Evolutionary conservation across 2,113 vertebrate genomes (phyloP), one percentile per base, ranked within the genome.

Genomic region (Bombycilla garrulus): DNA sequence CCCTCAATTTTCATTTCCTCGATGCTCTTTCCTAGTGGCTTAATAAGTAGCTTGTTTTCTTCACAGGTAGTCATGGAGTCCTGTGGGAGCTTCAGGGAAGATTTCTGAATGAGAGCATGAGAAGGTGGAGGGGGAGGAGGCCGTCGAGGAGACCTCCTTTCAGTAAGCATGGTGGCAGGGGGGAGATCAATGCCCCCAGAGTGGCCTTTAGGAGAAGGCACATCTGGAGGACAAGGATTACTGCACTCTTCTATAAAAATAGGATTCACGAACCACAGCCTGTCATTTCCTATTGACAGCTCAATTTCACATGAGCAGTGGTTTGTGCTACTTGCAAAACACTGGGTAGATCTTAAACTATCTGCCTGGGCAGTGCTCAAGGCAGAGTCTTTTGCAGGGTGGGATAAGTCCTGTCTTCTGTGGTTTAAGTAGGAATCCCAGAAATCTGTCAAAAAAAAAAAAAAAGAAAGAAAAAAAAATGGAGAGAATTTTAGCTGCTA

Each of bases 191-290:
- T 26, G 11, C 94, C 94, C 74, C 84, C 93, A 47, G 96, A 94
- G 57, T 90, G 97, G 97, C 97, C 97, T 73, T 85, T 72, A 44
- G 95, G 90, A 90, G 97, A 93, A 38, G 83, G 81, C 78, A n/a
- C 79, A 10, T 96, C 47, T n/a, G 81, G 21, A 35, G 93, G 67
- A 83, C 95, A 82, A 81, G 86, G 57, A 74, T 88, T 92, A 91
- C 96, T 92, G 54, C 88, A 98, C 96, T 99, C 98, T 95, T 99
- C 98, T 81, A 99, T 98, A 97, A 98, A 98, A 81, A 99, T 97
- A 28, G 99, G 98, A 93, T 98, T 99, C 85, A 99, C 98, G 23
- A 99, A 99, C 98, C 99, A 98, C 97, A 98, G 97, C 69, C 92
- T 96, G 92, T 98, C 98, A 90, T 93, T 98, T 96, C 98, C 98